Evolutionary conservation across 2,113 vertebrate genomes (phyloP), one percentile per base, ranked within the genome.

Genomic region (Pedetes capensis): DNA sequence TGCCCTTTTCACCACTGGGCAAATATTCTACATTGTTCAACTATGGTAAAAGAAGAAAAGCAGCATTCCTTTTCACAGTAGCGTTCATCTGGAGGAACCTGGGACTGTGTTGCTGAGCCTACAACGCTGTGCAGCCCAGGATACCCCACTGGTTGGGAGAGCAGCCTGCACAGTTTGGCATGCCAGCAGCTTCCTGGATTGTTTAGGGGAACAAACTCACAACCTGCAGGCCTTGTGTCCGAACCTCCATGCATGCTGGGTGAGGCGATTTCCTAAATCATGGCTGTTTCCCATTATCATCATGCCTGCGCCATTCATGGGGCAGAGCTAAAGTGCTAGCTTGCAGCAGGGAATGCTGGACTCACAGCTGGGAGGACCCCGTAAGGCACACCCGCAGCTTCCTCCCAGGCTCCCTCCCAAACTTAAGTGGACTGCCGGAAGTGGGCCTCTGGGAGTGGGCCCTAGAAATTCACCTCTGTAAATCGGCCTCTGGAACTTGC

Each of bases 301-400:
- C 9, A 39, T 20, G 0, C 27, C 8, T 55, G 27, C n/a, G 51
- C 20, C 0, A 3, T 12, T 12, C 14, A 1, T 3, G 44, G 25
- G n/a, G 29, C 64, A 69, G 37, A 25, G n/a, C 32, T 18, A 22
- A 51, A 27, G 6, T 2, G 32, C 22, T 17, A 4, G 42, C 25
- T 0, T 22, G 9, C 5, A 79, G 11, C 0, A 0, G 25, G 71
- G 25, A 23, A 8, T 29, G 2, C 39, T 17, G 37, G 34, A 44
- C 17, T 44, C 23, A 8, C 32, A 29, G 16, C 34, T 0, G 4
- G 0, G 18, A 51, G 18, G 1, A 18, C 17, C 63, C 34, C 0
- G 0, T 5, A 57, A 1, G 1, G 6, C 5, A 37, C 0, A 17
- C 2, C 13, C 5, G 11, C 2, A 22, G 42, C 27, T 68, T 80